Conservation (phyloP, 2,888 invertebrate genomes). For the Schrankia costaestrigalis region DNA sequence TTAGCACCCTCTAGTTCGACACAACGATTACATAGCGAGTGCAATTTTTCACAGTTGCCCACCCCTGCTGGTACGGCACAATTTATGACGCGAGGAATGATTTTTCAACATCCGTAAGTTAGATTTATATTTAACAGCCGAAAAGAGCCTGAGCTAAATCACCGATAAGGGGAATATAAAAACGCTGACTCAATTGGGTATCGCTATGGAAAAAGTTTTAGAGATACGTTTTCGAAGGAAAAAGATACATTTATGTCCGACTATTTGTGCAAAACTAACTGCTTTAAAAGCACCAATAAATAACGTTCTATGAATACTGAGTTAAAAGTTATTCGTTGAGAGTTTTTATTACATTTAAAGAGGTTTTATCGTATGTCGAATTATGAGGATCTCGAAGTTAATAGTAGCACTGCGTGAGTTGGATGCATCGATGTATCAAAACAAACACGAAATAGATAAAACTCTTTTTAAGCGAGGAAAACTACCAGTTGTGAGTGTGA, state of each 20-base stretch:
- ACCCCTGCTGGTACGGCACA: conserved; percentile 60
- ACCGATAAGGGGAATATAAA: conserved; percentile 48
- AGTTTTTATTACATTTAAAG: too few relatives aligned
- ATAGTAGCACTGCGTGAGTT: too few relatives aligned
- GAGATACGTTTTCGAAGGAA: conserved; percentile 15
- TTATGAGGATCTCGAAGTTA: too few relatives aligned
- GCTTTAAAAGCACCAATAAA: conserved; percentile 4
- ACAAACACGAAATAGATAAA: too few relatives aligned
- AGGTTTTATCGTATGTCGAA: too few relatives aligned
- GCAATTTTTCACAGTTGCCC: conserved; percentile 73
- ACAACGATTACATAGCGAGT: conserved; percentile 65
- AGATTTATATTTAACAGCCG: conserved; percentile 69
- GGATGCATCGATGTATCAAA: too few relatives aligned
- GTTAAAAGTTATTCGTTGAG: background rate
- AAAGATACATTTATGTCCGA: conserved; percentile 25
- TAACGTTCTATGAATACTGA: background rate
- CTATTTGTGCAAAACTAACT: conserved; percentile 10
- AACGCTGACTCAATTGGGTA: conserved; percentile 48
- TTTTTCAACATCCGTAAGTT: conserved; percentile 74
- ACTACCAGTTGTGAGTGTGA: too few relatives aligned
- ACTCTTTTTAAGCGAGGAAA: too few relatives aligned
- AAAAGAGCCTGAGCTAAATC: conserved; percentile 56
- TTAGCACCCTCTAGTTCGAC: conserved; percentile 71
- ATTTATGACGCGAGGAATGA: conserved; percentile 74
- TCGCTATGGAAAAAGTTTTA: conserved; percentile 28